A percentile compares a stretch with the other conserved stretches of the same genome.
These are phyloP conservation scores for Gambusia affinis DNA, from an alignment of 2,113 vertebrate species.

Conservation along the genomic window DNA sequence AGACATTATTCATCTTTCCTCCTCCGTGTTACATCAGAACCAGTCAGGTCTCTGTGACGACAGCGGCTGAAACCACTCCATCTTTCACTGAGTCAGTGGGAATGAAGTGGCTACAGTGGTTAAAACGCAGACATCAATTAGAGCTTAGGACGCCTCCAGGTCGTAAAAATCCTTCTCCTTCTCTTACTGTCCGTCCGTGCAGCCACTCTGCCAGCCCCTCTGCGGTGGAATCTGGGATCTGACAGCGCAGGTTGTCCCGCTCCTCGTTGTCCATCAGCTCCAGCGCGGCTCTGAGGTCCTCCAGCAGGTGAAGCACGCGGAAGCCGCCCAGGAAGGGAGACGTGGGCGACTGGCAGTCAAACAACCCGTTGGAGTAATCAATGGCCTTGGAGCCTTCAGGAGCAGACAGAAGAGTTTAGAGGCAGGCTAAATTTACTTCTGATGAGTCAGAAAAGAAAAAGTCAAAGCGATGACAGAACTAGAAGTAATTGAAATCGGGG, in stretches of 20 bases:
- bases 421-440: not conserved
- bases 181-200: conserved; percentile 87
- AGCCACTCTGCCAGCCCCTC: conserved; percentile 90
- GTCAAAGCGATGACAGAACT: not conserved
- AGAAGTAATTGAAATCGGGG: not conserved
- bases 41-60: not conserved
- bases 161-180: not conserved
- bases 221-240: conserved; percentile 90
- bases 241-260: conserved; percentile 89
- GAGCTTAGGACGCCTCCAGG: not conserved
- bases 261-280: conserved; percentile 94
- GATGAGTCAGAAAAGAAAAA: not conserved
- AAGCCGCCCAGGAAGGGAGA: conserved; percentile 93
- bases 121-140: not conserved
- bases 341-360: conserved; percentile 96
- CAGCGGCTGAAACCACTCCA: not conserved
- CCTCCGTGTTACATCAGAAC: not conserved
- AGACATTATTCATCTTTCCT: not conserved
- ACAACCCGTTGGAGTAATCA: conserved; percentile 95
- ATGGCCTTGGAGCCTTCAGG: conserved; percentile 93
- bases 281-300: conserved; percentile 89
- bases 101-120: not conserved
- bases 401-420: not conserved
- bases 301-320: conserved; percentile 91
- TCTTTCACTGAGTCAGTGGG: not conserved